These are phyloP conservation scores for Celastrina argiolus DNA, from an alignment of 2,888 invertebrate species.

Conservation along the genomic window DNA sequence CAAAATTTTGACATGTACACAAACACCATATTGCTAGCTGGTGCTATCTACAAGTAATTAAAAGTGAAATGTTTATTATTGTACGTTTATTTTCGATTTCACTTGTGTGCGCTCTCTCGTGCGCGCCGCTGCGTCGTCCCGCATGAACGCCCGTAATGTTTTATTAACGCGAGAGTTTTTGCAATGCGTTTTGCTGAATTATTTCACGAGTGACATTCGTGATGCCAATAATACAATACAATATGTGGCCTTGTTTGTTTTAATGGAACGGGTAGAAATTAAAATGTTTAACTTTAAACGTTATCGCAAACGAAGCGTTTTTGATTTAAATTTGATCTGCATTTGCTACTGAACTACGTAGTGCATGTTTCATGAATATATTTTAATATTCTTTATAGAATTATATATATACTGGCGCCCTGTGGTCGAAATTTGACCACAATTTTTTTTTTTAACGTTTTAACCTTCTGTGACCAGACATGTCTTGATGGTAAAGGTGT, in stretches of 20 bases:
- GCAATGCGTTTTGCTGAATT: slow-evolving; percentile 25
- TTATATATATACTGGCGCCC: too few relatives aligned
- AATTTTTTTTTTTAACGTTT: too few relatives aligned
- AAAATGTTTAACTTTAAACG: background rate
- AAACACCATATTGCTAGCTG: slow-evolving; percentile 10
- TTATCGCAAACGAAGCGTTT: background rate
- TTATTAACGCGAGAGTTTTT: slow-evolving; percentile 44
- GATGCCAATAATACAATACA: slow-evolving; percentile 18
- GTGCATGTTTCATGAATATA: background rate
- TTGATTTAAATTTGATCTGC: background rate
- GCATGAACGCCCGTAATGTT: slow-evolving; percentile 51
- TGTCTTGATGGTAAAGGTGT: too few relatives aligned
- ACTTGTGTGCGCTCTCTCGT: slow-evolving; percentile 57
- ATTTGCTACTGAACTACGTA: too few relatives aligned
- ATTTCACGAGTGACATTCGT: slow-evolving; percentile 23
- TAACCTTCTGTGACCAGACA: too few relatives aligned
- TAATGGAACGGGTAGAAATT: background rate
- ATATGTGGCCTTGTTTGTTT: slow-evolving; percentile 10
- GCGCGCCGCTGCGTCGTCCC: slow-evolving; percentile 40
- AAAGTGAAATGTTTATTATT: slow-evolving; percentile 34
- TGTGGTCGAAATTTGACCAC: too few relatives aligned
- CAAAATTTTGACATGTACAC: too few relatives aligned
- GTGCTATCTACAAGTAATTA: slow-evolving; percentile 25
- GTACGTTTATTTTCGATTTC: slow-evolving; percentile 46
- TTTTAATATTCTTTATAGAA: too few relatives aligned